Conservation (phyloP, 2,797 vertebrate species). For the Danio aesculapii region DNA sequence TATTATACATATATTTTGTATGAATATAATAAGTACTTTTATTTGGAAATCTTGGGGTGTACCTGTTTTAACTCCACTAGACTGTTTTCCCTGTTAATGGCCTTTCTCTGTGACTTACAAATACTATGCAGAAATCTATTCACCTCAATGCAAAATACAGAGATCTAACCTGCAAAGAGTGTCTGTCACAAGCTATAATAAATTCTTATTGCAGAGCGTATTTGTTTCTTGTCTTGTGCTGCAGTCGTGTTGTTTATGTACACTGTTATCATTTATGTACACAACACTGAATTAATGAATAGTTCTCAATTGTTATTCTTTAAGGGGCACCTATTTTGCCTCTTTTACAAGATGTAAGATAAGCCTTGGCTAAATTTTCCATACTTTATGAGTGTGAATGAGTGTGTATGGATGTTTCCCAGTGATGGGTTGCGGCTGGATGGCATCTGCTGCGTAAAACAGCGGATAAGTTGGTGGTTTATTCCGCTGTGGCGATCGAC, state of each 20-base stretch:
- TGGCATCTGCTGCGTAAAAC: too few species aligned
- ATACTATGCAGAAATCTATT: conserved; percentile 76
- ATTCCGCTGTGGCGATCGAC: too few species aligned
- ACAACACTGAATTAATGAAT: background rate
- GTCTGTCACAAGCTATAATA: conserved; percentile 62
- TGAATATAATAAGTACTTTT: conserved; percentile 78
- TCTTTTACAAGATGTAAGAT: too few species aligned
- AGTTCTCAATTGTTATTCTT: background rate
- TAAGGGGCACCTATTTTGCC: background rate
- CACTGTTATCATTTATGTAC: background rate
- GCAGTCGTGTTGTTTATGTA: background rate
- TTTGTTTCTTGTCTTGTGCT: background rate
- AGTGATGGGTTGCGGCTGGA: too few species aligned
- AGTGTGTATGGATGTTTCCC: too few species aligned
- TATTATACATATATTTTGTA: conserved; percentile 80
- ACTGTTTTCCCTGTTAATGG: conserved; percentile 73
- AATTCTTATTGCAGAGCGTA: conserved; percentile 61
- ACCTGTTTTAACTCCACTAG: conserved; percentile 70
- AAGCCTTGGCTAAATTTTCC: too few species aligned
- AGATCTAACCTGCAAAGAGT: conserved; percentile 57
- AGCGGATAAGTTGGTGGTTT: too few species aligned
- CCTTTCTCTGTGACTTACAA: conserved; percentile 74
- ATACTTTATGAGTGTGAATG: too few species aligned
- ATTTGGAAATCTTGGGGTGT: conserved; percentile 77
- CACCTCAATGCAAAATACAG: conserved; percentile 60